phyloP scores from a whole-genome alignment of 64 coral and sea anemone genomes.

The Porites australiensis region DNA sequence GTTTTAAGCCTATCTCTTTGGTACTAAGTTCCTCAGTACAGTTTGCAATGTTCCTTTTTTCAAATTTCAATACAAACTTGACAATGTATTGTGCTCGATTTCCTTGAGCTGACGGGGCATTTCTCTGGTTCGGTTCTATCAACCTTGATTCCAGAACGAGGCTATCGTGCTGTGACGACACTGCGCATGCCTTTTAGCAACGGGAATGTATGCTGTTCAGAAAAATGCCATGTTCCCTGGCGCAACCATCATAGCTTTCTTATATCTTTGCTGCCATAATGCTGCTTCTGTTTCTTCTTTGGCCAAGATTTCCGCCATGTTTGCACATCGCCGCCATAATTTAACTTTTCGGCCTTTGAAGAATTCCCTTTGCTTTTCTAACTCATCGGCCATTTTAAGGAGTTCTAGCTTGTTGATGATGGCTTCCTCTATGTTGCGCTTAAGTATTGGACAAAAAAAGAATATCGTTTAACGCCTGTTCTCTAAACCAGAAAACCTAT shows the following conservation, averaged over 20 bases:
- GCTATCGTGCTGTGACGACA: not conserved
- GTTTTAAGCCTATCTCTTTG: too few species aligned
- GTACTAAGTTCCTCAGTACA: too few species aligned
- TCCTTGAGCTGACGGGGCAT: too few species aligned
- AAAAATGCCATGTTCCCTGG: conserved; percentile 63
- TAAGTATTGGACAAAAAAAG: not conserved
- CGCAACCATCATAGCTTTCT: conserved; percentile 63
- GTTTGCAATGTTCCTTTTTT: too few species aligned
- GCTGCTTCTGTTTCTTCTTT: conserved; percentile 67
- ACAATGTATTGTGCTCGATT: too few species aligned
- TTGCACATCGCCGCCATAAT: conserved; percentile 81
- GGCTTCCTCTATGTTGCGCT: conserved; percentile 79
- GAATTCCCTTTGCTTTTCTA: conserved; percentile 66
- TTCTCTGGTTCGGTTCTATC: too few species aligned
- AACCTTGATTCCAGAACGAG: too few species aligned
- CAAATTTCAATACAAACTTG: too few species aligned
- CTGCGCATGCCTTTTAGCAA: not conserved
- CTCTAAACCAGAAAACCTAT: not conserved
- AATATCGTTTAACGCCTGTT: too few species aligned
- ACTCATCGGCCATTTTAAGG: conserved; percentile 82
- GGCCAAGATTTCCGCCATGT: conserved; percentile 80
- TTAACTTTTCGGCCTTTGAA: conserved; percentile 67
- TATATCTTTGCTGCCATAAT: conserved; percentile 61
- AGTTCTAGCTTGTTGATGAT: conserved; percentile 57
- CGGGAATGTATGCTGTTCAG: conserved; percentile 14